Evolutionary conservation across 2,797 vertebrate genomes (phyloP).

Genomic region (Spondyliosoma cantharus): DNA sequence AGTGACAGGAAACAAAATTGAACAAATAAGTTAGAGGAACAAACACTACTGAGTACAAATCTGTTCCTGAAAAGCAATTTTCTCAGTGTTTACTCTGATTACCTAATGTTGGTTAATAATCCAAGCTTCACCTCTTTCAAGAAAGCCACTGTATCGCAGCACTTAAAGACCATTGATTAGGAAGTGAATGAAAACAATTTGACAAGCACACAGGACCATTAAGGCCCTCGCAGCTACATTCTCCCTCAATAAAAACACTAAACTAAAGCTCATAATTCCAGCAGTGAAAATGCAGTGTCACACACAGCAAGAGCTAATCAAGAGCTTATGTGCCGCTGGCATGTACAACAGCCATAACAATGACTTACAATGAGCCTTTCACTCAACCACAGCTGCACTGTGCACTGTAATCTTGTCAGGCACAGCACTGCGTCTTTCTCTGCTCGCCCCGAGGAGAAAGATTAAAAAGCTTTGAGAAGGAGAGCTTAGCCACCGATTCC

Average conservation of each 20-base stretch:
- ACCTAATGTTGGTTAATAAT: constrained; percentile 32
- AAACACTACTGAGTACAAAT: constrained; percentile 5
- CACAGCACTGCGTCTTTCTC: constrained; percentile 73
- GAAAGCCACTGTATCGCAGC: constrained; percentile 10
- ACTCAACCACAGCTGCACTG: constrained; percentile 69
- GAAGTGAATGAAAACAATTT: constrained; percentile 61
- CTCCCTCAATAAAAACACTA: constrained; percentile 64
- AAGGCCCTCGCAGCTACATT: constrained; percentile 38
- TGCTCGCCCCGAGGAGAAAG: constrained; percentile 67
- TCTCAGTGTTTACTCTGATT: constrained; percentile 18
- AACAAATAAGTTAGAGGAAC: constrained; percentile 43
- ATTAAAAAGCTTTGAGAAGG: constrained; percentile 73
- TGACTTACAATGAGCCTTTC: constrained; percentile 76
- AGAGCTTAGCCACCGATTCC: constrained; percentile 69
- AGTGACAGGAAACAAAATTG: constrained; percentile 58
- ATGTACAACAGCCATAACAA: constrained; percentile 76
- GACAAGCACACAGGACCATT: constrained; percentile 58
- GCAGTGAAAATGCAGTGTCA: constrained; percentile 66
- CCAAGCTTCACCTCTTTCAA: constrained; percentile 18
- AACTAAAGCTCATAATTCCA: constrained; percentile 68
- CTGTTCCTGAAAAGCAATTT: constrained; percentile 29
- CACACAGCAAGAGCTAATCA: constrained; percentile 74
- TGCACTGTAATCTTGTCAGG: constrained; percentile 75
- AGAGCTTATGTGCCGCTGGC: constrained; percentile 75
- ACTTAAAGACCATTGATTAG: constrained; percentile 59